Evolutionary conservation across 2,888 invertebrate species (phyloP).

Genomic region (Polyploca ridens): DNA sequence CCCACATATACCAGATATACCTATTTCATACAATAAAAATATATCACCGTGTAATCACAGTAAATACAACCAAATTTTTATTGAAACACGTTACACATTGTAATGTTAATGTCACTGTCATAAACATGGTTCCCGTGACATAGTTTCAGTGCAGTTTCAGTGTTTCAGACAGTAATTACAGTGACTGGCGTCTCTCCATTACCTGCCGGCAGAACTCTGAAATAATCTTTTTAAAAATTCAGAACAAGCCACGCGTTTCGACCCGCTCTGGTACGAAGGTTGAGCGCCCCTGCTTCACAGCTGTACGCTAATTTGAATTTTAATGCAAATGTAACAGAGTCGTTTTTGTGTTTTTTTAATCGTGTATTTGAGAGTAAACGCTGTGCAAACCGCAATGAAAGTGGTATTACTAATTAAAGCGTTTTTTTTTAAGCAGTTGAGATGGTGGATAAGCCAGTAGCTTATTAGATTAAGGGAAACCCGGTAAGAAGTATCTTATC

Average conservation of each 20-base stretch:
- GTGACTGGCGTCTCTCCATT: constrained; percentile 59
- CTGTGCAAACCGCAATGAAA: constrained; percentile 53
- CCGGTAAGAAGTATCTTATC: background rate
- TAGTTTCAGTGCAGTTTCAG: constrained; percentile 39
- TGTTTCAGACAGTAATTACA: constrained; percentile 57
- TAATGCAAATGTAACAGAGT: constrained; percentile 18
- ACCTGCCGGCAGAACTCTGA: constrained; percentile 57
- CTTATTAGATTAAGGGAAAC: background rate
- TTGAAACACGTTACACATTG: background rate
- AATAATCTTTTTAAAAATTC: constrained; percentile 81
- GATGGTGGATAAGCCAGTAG: constrained; percentile 14
- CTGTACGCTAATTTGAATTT: constrained; percentile 32
- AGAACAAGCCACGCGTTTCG: constrained; percentile 54
- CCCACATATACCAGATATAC: constrained; percentile 8
- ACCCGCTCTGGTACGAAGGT: constrained; percentile 40
- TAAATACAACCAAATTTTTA: background rate
- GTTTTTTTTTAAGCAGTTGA: constrained; percentile 30
- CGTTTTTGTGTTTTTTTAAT: constrained; percentile 5
- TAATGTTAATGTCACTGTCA: constrained; percentile 20
- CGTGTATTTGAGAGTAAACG: constrained; percentile 34
- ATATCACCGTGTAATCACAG: constrained; percentile 9
- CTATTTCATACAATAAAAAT: too few relatives aligned
- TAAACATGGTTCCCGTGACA: constrained; percentile 53
- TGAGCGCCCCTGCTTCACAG: constrained; percentile 46
- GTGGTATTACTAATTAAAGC: constrained; percentile 61